These are phyloP conservation scores for Drosophila mayri DNA, from an alignment of 1,140 invertebrate genomes.

Conservation along the genomic window DNA sequence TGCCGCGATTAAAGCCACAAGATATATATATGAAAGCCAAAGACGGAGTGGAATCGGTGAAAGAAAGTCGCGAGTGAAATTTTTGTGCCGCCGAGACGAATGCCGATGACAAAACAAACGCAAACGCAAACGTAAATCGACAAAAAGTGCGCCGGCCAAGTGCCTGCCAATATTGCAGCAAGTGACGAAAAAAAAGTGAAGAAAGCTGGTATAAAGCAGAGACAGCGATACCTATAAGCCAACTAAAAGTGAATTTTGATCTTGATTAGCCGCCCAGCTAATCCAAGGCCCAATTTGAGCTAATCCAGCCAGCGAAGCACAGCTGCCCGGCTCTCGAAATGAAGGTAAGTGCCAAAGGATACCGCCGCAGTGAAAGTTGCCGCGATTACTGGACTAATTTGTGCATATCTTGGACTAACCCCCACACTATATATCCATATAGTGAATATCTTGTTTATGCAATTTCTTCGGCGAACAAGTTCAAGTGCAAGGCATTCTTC, in stretches of 20 bases:
- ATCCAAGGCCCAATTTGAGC: constrained; percentile 46
- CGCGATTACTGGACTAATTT: constrained; percentile 57
- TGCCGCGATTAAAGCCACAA: constrained; percentile 62
- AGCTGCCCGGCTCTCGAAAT: constrained; percentile 33
- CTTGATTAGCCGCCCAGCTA: constrained; percentile 61
- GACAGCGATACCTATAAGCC: constrained; percentile 8
- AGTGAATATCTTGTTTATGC: constrained; percentile 56
- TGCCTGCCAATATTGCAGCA: constrained; percentile 60
- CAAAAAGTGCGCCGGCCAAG: constrained; percentile 39
- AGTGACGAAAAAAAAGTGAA: constrained; percentile 52
- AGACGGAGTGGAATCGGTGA: constrained; percentile 40
- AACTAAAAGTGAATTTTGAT: constrained; percentile 57
- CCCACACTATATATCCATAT: background rate
- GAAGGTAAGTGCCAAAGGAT: constrained; percentile 62
- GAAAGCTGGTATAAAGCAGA: constrained; percentile 55
- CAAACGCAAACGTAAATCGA: constrained; percentile 36
- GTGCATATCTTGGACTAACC: constrained; percentile 13
- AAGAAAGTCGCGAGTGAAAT: constrained; percentile 81
- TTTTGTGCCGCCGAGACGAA: constrained; percentile 43
- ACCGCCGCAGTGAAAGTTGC: constrained; percentile 62
- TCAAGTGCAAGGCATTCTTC: constrained; percentile 74
- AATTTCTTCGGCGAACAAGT: constrained; percentile 70
- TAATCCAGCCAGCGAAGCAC: constrained; percentile 14
- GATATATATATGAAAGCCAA: constrained; percentile 1
- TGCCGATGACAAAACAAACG: constrained; percentile 59